Evolutionary conservation across 2,888 invertebrate genomes (phyloP).

Genomic region (Escarpia spicata): DNA sequence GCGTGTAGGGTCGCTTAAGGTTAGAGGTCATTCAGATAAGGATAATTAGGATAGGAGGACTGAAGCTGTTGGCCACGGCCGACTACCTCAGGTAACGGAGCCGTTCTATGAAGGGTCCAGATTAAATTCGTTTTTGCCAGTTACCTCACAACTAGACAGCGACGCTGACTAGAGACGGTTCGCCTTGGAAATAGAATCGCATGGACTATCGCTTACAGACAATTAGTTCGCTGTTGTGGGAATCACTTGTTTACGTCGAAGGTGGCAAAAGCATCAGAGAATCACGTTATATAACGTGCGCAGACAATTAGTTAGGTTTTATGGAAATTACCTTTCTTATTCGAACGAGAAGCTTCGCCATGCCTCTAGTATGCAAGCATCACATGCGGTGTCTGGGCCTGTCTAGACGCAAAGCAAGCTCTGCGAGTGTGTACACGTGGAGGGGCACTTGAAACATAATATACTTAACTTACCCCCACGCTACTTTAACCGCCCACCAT

Average conservation of each 20-base stretch:
- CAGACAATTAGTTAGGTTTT: background rate
- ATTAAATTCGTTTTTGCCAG: background rate
- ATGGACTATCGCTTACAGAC: background rate
- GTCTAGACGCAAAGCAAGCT: background rate
- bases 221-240: background rate
- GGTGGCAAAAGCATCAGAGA: background rate
- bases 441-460: background rate
- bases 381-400: background rate
- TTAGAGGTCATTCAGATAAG: background rate
- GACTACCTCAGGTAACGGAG: background rate
- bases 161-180: background rate
- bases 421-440: background rate
- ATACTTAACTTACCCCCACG: background rate
- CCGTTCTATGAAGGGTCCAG: background rate
- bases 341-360: background rate
- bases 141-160: background rate
- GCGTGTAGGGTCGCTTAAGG: background rate
- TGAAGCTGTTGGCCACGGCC: background rate
- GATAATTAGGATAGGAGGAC: background rate
- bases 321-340: background rate
- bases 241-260: background rate
- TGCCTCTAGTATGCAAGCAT: background rate
- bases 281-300: background rate
- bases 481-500: background rate
- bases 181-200: background rate